phyloP scores from a whole-genome alignment of 2,888 invertebrate genomes.

The Pelosia muscerda region DNA sequence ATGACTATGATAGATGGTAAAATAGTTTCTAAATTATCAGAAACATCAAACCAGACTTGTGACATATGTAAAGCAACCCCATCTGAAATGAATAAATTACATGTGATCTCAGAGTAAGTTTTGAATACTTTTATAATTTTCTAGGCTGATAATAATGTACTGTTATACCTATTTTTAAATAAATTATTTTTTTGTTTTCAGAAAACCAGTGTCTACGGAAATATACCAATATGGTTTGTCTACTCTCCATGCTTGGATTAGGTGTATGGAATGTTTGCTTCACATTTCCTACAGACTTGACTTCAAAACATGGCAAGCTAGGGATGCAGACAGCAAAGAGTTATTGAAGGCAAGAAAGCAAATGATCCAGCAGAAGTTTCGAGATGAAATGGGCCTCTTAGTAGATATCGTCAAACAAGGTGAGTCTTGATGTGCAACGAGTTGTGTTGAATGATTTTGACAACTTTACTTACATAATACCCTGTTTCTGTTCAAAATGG shows the following conservation, averaged over 20 bases:
- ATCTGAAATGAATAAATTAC: too few species aligned
- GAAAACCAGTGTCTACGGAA: constrained; percentile 3
- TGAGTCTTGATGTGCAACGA: constrained; percentile 7
- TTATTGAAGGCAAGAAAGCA: constrained; percentile 18
- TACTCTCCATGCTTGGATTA: constrained; percentile 32
- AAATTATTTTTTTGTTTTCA: neutral
- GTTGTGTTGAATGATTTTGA: constrained; percentile 4
- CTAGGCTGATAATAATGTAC: neutral
- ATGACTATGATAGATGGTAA: constrained; percentile 31
- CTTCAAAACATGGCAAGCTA: constrained; percentile 18
- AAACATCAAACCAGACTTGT: constrained; percentile 24
- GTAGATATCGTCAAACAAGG: constrained; percentile 52
- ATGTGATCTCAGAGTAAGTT: neutral
- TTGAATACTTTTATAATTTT: constrained; percentile 1
- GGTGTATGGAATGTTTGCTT: constrained; percentile 31
- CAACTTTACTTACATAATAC: neutral
- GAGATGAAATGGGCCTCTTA: constrained; percentile 15
- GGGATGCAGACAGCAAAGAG: constrained; percentile 24
- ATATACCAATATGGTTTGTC: constrained; percentile 21
- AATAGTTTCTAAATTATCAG: constrained; percentile 21
- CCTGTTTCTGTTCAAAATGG: neutral
- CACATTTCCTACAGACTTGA: constrained; percentile 29
- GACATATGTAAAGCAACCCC: constrained; percentile 19
- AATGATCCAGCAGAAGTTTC: constrained; percentile 18
- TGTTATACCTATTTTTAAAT: constrained; percentile 2